These are phyloP conservation scores for Ferdinandea cuprea DNA, from an alignment of 2,888 invertebrate species.

Conservation along the genomic window DNA sequence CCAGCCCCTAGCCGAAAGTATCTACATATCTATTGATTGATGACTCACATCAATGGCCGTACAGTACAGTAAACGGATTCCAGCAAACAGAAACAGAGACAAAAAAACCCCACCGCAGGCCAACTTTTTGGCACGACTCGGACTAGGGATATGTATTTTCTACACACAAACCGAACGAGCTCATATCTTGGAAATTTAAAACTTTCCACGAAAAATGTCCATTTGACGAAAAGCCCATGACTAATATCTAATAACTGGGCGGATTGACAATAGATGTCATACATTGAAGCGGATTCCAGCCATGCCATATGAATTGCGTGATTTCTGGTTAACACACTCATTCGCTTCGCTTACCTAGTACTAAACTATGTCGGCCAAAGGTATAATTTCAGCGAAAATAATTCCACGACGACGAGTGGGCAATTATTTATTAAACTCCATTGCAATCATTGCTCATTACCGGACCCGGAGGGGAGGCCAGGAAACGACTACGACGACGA, in stretches of 20 bases:
- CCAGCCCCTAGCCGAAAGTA: constrained; percentile 37
- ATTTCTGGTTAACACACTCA: constrained; percentile 59
- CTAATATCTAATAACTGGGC: constrained; percentile 27
- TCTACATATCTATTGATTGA: constrained; percentile 44
- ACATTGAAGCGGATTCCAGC: constrained; percentile 1
- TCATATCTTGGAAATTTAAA: constrained; percentile 31
- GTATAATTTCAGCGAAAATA: constrained; percentile 71
- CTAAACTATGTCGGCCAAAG: constrained; percentile 69
- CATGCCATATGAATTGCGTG: constrained; percentile 57
- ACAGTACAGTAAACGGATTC: constrained; percentile 36
- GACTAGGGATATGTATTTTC: too few species aligned
- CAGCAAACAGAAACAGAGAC: neutral
- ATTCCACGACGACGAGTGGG: constrained; percentile 71
- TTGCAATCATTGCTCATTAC: constrained; percentile 74
- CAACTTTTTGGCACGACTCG: constrained; percentile 8
- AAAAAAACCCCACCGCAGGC: constrained; percentile 16
- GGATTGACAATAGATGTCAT: constrained; percentile 43
- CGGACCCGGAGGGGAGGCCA: constrained; percentile 20
- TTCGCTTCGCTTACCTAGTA: too few species aligned
- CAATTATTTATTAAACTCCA: constrained; percentile 75
- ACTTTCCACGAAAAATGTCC: constrained; percentile 31
- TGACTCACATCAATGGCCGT: constrained; percentile 46
- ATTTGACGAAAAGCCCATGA: constrained; percentile 43
- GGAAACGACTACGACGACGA: constrained; percentile 3
- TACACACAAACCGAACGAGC: too few species aligned